phyloP scores from a whole-genome alignment of 2,888 invertebrate species.

The Ligdia adustata region DNA sequence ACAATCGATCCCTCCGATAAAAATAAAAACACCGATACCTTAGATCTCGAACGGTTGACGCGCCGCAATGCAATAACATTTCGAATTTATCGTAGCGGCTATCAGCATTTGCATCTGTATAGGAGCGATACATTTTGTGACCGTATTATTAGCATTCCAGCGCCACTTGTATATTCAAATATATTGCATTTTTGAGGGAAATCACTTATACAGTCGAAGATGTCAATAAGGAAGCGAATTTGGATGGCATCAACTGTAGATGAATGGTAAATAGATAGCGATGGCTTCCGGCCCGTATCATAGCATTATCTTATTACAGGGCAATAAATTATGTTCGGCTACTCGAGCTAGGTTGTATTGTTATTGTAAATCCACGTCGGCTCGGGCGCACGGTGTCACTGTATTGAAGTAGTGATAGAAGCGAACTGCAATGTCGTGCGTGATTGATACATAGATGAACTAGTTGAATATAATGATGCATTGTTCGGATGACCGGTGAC shows the following conservation, averaged over 20 bases:
- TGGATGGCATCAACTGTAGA: not conserved
- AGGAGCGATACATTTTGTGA: slow-evolving; percentile 71
- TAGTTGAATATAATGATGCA: slow-evolving; percentile 61
- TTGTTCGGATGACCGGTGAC: slow-evolving; percentile 63
- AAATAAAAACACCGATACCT: slow-evolving; percentile 71
- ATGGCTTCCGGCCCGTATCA: slow-evolving; percentile 17
- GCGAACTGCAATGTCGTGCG: slow-evolving; percentile 68
- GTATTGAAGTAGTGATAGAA: slow-evolving; percentile 48
- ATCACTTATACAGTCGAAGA: slow-evolving; percentile 1
- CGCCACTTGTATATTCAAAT: slow-evolving; percentile 50
- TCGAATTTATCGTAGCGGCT: slow-evolving; percentile 72
- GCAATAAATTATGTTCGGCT: slow-evolving; percentile 46
- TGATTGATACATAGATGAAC: slow-evolving; percentile 54
- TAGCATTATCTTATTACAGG: slow-evolving; percentile 27
- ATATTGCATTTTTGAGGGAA: slow-evolving; percentile 24
- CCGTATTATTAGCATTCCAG: slow-evolving; percentile 73
- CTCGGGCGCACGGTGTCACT: slow-evolving; percentile 67
- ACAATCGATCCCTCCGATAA: slow-evolving; percentile 81
- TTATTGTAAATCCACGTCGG: slow-evolving; percentile 47
- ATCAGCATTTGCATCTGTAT: slow-evolving; percentile 77
- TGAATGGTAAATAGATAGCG: not conserved
- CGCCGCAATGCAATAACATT: slow-evolving; percentile 74
- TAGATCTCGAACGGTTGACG: slow-evolving; percentile 72
- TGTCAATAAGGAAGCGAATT: slow-evolving; percentile 20
- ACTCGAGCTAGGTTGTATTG: slow-evolving; percentile 55